A percentile compares a stretch with the other conserved stretches of the same genome.
Conservation (phyloP, 2,888 invertebrate species). For the Scrobipalpa costella region DNA sequence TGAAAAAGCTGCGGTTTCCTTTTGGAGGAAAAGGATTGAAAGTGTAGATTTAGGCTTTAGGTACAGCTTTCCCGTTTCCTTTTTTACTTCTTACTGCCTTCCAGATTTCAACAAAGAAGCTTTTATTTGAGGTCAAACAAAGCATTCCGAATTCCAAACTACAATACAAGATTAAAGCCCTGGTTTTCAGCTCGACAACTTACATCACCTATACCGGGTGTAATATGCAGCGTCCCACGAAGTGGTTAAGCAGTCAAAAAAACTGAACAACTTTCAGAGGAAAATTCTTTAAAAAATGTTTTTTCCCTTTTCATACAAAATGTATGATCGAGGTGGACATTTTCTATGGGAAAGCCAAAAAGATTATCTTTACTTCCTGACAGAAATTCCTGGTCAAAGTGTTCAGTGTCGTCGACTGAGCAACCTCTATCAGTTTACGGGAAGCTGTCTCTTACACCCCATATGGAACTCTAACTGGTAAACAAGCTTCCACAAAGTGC, state of each 20-base stretch:
- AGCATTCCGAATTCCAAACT: constrained; percentile 5
- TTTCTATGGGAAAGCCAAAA: no score
- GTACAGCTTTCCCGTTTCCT: not conserved
- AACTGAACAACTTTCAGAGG: no score
- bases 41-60: not conserved
- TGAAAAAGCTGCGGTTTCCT: constrained; percentile 6
- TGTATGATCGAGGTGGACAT: no score
- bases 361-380: no score
- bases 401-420: no score
- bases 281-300: no score
- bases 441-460: no score
- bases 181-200: not conserved
- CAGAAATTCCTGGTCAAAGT: no score
- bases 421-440: no score
- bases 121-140: not conserved
- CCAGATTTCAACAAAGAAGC: not conserved
- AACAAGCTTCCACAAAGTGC: constrained; percentile 9
- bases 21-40: constrained; percentile 4
- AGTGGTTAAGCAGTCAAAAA: no score
- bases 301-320: no score
- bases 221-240: no score
- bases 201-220: not conserved
- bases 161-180: not conserved
- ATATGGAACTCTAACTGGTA: not conserved
- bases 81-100: not conserved